Evolutionary conservation across 2,888 invertebrate genomes (phyloP).

Genomic region (Cistogaster globosa): DNA sequence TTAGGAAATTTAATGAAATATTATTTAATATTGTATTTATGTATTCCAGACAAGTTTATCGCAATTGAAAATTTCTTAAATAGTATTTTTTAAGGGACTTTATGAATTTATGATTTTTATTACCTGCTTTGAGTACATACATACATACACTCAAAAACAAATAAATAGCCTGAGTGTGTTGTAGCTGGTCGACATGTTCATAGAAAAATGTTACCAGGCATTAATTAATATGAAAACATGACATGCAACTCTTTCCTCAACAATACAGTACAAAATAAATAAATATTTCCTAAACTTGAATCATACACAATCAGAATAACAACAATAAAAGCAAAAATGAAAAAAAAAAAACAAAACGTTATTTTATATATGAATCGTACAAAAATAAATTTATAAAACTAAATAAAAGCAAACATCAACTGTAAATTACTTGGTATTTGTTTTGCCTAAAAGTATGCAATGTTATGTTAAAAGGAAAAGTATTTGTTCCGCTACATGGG

Average conservation of each 20-base stretch:
- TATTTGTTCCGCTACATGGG: background rate
- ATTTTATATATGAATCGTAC: background rate
- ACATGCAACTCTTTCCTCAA: slow-evolving; percentile 20
- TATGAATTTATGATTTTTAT: no score
- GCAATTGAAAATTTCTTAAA: no score
- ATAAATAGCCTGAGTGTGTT: background rate
- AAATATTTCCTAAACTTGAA: slow-evolving; percentile 3
- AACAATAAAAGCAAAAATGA: no score
- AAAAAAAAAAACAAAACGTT: no score
- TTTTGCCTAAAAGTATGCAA: slow-evolving; percentile 22
- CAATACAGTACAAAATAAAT: slow-evolving; percentile 5
- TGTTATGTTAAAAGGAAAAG: background rate
- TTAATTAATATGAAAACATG: background rate
- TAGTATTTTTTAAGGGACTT: no score
- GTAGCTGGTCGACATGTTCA: background rate
- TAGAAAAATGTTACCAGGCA: background rate
- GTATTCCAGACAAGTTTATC: no score
- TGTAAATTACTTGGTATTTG: slow-evolving; percentile 10
- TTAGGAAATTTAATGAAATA: background rate
- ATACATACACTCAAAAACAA: background rate
- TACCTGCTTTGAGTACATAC: no score
- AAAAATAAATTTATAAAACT: background rate
- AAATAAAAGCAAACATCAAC: background rate
- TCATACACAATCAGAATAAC: background rate
- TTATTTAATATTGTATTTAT: background rate